Evolutionary conservation across 1,140 invertebrate genomes (phyloP), one percentile per base, ranked within the genome.

Genomic region (Gryllus bimaculatus): DNA sequence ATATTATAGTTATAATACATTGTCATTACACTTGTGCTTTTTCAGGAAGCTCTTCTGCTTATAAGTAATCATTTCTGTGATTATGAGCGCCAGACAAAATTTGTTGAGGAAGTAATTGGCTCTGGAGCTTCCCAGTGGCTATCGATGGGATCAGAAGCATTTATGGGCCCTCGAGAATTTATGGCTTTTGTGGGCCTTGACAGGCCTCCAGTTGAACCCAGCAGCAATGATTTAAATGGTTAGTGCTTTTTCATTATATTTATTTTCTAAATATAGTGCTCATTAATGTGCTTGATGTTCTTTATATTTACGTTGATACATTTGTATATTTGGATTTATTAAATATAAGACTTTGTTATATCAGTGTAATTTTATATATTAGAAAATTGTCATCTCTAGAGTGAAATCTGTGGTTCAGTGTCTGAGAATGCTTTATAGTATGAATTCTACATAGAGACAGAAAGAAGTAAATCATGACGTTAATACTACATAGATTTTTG

Each of bases 61-160:
- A 93, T 94, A 82, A 96, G 94, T 26, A 98, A 97, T 88, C 93
- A 96, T 83, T 95, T 95, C 83, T 92, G 93, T 83, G 93, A 96
- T 85, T 97, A 94, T 84, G 92, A 95, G 80, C 89, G 93, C 7
- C 95, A 97, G 84, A 92, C 91, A 39, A 86, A 89, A 26, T 95
- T 96, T 81, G 91, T 96, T 7, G 91, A 91, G n/a, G 92, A 95
- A 86, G 90, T 96, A 13, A 87, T 94, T 73, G 84, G 87, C 15
- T 90, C 91, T 73, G 90, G 89, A 2, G 87, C 89, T 13, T 82
- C 84, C 8, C 90, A 91, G 13, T 93, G 93, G 89, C 83, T 90
- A 7, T 83, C 87, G 18, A 88, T 94, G 49, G 88, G 86, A 49
- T 49, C 82, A 0, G 83, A 89, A 84, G 84, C 89, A 84, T 89